phyloP scores from a whole-genome alignment of 2,797 vertebrate genomes.

The Pygocentrus nattereri region DNA sequence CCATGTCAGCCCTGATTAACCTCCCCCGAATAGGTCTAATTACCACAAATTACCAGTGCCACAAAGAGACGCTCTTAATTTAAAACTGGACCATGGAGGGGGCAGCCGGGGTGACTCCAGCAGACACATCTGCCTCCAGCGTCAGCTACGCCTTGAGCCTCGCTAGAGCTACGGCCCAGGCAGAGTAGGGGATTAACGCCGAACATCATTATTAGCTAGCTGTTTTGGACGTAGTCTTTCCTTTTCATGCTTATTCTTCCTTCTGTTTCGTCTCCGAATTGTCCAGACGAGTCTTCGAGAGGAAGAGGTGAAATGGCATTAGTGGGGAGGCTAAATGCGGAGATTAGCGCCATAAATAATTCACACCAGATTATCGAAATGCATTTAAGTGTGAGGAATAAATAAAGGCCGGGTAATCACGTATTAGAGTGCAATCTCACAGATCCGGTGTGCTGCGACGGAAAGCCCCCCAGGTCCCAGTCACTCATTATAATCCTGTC shows the following conservation, averaged over 20 bases:
- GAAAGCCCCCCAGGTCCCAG: conserved; percentile 33
- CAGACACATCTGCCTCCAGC: conserved; percentile 24
- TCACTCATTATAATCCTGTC: conserved; percentile 63
- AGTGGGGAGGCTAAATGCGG: conserved; percentile 35
- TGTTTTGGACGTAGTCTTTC: background rate
- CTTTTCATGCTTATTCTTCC: conserved; percentile 1
- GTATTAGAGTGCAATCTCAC: conserved; percentile 61
- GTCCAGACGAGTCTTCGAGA: background rate
- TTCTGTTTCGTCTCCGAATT: conserved; percentile 9
- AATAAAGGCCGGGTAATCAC: conserved; percentile 57
- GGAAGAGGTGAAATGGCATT: conserved; percentile 48
- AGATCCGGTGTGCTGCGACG: conserved; percentile 42
- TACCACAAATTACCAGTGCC: conserved; percentile 83
- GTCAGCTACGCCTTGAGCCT: conserved; percentile 20
- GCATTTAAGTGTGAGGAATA: conserved; percentile 50
- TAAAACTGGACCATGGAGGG: conserved; percentile 42
- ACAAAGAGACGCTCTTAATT: conserved; percentile 50
- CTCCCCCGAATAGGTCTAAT: conserved; percentile 84
- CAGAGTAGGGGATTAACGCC: conserved; percentile 1
- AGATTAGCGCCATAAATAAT: conserved; percentile 60
- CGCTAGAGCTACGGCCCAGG: background rate
- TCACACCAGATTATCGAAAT: conserved; percentile 57
- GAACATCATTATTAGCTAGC: conserved; percentile 30
- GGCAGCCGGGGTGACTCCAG: conserved; percentile 28
- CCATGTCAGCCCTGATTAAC: conserved; percentile 72